Evolutionary conservation across 2,888 invertebrate species (phyloP).

Genomic region (Lepidocyrtinus sp.): DNA sequence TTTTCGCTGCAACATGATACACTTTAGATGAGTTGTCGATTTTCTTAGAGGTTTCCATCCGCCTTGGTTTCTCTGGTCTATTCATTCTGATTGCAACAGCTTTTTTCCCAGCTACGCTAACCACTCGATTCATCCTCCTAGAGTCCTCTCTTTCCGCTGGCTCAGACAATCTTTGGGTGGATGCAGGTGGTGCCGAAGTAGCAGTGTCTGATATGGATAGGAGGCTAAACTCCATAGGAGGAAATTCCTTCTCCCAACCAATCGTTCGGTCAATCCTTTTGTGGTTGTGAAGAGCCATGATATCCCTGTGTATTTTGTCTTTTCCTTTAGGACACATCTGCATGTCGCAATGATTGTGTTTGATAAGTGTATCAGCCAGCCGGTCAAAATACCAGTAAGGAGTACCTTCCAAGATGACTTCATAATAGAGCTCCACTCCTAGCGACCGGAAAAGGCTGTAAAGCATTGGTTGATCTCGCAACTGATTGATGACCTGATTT

Average conservation of each 20-base stretch:
- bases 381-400: constrained; percentile 21
- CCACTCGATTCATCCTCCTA: background rate
- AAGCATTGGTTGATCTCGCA: constrained; percentile 4
- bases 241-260: background rate
- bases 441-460: background rate
- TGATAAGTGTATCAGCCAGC: background rate
- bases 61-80: too few species aligned
- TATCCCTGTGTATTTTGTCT: background rate
- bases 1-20: too few species aligned
- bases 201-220: too few species aligned
- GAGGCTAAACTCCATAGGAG: too few species aligned
- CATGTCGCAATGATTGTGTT: background rate
- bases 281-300: background rate
- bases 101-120: background rate
- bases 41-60: too few species aligned
- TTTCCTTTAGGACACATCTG: background rate
- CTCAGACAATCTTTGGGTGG: background rate
- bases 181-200: background rate
- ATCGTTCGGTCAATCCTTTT: background rate
- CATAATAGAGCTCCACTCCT: constrained; percentile 23
- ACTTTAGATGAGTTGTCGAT: too few species aligned
- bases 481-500: constrained; percentile 2
- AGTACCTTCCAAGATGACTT: background rate
- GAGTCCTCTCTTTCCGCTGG: background rate
- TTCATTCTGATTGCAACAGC: too few species aligned